Percentiles rank a stretch among this genome's conserved stretches.
These are phyloP conservation scores for Ptychodera flava DNA, from an alignment of 35 echinoderm and acorn worm genomes.

Conservation along the genomic window DNA sequence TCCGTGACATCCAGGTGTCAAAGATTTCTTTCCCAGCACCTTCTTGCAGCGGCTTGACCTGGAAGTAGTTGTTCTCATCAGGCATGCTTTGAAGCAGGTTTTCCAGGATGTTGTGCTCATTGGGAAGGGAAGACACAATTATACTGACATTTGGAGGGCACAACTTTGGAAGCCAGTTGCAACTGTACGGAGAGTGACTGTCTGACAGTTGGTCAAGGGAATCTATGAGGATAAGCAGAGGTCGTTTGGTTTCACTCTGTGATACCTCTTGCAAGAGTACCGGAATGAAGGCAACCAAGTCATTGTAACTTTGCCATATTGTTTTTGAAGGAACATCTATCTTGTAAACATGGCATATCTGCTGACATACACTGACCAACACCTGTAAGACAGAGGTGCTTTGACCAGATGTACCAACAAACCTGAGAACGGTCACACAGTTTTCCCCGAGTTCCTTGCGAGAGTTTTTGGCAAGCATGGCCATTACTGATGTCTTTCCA, in stretches of 20 bases:
- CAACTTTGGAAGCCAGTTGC: conserved; percentile 72
- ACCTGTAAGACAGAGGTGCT: conserved; percentile 83
- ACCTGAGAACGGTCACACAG: conserved; percentile 48
- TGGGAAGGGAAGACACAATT: conserved; percentile 76
- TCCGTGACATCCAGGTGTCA: conserved; percentile 69
- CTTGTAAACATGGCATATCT: conserved; percentile 64
- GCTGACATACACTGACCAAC: conserved; percentile 34
- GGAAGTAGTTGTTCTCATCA: conserved; percentile 48
- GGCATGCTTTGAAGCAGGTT: conserved; percentile 47
- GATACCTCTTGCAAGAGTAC: conserved; percentile 60
- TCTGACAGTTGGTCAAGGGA: conserved; percentile 82
- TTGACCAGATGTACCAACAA: conserved; percentile 76
- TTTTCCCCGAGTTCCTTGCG: conserved; percentile 25
- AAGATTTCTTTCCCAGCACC: conserved; percentile 79
- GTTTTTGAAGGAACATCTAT: conserved; percentile 23
- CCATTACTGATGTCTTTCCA: conserved; percentile 96
- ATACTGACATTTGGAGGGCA: conserved; percentile 66
- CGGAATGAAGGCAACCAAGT: conserved; percentile 60
- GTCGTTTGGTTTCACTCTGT: conserved; percentile 25
- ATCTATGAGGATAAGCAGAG: conserved; percentile 75
- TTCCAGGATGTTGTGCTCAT: conserved; percentile 76
- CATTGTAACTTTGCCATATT: conserved; percentile 60
- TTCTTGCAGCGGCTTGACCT: conserved; percentile 56
- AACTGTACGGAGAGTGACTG: conserved; percentile 59
- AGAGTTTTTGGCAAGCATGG: conserved; percentile 60